phyloP scores from a whole-genome alignment of 2,888 invertebrate species.

The Phaonia tiefii region DNA sequence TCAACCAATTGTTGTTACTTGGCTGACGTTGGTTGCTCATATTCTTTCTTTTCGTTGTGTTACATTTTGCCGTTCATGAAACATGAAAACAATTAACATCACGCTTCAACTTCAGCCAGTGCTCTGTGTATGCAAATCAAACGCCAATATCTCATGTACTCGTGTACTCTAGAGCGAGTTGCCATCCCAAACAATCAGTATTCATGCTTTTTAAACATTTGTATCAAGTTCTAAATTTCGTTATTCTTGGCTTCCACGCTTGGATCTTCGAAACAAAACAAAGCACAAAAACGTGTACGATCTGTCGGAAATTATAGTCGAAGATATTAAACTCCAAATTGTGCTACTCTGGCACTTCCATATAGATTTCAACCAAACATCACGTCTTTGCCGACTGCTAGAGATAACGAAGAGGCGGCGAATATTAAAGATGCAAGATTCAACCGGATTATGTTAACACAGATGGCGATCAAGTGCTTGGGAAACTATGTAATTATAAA shows the following conservation, averaged over 20 bases:
- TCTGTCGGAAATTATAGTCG: slow-evolving; percentile 9
- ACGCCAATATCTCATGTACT: slow-evolving; percentile 5
- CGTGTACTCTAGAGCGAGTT: neutral
- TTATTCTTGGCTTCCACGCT: neutral
- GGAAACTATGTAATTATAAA: neutral
- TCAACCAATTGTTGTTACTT: neutral
- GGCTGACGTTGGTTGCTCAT: neutral
- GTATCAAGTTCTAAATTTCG: slow-evolving; percentile 4
- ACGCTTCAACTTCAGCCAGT: slow-evolving; percentile 38
- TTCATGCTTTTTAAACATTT: neutral
- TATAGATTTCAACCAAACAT: slow-evolving; percentile 30
- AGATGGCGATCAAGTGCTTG: neutral
- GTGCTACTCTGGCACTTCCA: neutral
- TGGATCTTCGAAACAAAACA: neutral
- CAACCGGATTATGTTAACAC: neutral
- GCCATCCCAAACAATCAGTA: neutral
- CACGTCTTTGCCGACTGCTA: slow-evolving; percentile 22
- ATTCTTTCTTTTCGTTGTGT: slow-evolving; percentile 20
- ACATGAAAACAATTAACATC: slow-evolving; percentile 60
- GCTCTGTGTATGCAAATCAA: slow-evolving; percentile 33
- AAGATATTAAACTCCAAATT: neutral
- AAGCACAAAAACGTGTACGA: neutral
- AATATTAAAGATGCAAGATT: neutral
- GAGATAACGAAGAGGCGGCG: neutral
- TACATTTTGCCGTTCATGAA: neutral